These are phyloP conservation scores for Paguma larvata DNA, from an alignment of 2,797 vertebrate genomes.

Conservation along the genomic window DNA sequence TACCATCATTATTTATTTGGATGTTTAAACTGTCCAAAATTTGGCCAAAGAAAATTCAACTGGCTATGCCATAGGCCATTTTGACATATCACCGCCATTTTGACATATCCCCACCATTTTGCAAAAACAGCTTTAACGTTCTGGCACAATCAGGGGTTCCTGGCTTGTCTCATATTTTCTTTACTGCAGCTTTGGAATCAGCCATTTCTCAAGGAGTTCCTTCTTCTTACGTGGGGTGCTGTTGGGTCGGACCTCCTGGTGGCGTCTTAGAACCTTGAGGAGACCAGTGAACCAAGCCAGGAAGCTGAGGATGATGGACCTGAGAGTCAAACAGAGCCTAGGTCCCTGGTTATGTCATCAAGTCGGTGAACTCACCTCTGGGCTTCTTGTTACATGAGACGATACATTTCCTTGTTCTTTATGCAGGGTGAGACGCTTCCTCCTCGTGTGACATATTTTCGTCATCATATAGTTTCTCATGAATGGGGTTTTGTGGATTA, in stretches of 20 bases:
- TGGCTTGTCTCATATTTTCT: background rate
- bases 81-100: background rate
- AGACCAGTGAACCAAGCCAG: background rate
- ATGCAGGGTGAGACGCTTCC: background rate
- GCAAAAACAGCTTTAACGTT: background rate
- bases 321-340: background rate
- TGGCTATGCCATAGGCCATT: background rate
- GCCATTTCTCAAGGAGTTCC: background rate
- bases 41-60: background rate
- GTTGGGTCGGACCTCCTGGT: background rate
- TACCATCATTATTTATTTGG: constrained; percentile 9
- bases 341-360: background rate
- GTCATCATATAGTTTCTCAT: background rate
- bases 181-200: background rate
- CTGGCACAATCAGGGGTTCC: background rate
- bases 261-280: background rate
- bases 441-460: background rate
- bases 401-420: background rate
- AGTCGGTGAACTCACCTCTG: background rate
- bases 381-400: background rate
- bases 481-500: background rate
- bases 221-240: background rate
- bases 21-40: background rate
- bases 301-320: background rate
- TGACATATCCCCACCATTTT: background rate